Percentiles rank a stretch among this genome's conserved stretches.
Conservation (phyloP, 2,797 vertebrate species). For the Enoplosus armatus region DNA sequence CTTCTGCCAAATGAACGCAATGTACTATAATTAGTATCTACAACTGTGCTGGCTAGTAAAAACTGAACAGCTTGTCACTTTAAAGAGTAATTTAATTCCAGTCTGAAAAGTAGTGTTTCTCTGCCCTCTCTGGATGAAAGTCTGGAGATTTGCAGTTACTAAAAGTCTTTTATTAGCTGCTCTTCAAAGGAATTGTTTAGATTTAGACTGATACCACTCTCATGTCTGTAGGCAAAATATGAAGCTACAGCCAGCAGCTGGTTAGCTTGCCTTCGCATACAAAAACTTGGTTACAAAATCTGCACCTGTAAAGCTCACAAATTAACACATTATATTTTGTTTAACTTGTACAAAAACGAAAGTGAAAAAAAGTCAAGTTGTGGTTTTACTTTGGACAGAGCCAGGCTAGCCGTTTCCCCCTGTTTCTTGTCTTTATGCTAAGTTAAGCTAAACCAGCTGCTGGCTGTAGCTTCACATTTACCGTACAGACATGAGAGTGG, state of each 20-base stretch:
- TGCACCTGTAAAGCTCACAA: too few relatives aligned
- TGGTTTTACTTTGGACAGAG: background rate
- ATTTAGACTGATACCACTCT: background rate
- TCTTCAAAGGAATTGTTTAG: background rate
- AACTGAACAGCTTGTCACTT: background rate
- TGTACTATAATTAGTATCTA: background rate
- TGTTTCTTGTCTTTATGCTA: background rate
- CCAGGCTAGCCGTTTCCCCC: background rate
- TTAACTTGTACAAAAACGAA: too few relatives aligned
- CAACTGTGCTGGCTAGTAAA: too few relatives aligned
- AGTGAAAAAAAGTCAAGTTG: too few relatives aligned
- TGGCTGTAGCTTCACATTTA: background rate
- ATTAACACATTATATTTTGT: too few relatives aligned
- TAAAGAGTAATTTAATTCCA: conserved; percentile 13
- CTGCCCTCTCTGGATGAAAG: background rate
- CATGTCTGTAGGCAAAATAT: too few relatives aligned
- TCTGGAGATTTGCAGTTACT: background rate
- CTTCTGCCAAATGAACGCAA: conserved; percentile 22
- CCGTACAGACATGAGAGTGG: background rate
- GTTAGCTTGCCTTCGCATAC: background rate
- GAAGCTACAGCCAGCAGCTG: background rate
- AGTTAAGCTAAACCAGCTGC: background rate
- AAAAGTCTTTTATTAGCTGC: too few relatives aligned
- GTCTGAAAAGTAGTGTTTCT: background rate
- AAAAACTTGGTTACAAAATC: too few relatives aligned